phyloP scores from a whole-genome alignment of 2,888 invertebrate genomes.

The Tanytarsus gracilentus region DNA sequence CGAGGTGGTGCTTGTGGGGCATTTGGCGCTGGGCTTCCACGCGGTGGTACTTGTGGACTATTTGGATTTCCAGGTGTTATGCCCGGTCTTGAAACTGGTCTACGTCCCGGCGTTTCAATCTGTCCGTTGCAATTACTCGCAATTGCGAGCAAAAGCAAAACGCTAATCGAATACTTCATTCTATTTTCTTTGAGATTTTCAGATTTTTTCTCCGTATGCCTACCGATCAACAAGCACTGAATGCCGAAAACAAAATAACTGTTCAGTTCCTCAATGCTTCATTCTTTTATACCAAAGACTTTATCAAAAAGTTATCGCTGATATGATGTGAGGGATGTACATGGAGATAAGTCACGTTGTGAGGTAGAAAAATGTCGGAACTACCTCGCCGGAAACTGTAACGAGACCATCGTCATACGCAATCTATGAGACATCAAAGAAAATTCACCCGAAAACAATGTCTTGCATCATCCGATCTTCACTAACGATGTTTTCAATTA shows the following conservation, averaged over 20 bases:
- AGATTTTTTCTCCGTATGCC: neutral
- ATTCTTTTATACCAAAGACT: neutral
- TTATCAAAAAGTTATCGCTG: no score
- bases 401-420: no score
- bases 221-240: neutral
- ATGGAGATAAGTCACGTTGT: no score
- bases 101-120: neutral
- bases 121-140: neutral
- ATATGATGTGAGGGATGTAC: no score
- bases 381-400: no score
- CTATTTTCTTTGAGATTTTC: neutral
- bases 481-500: constrained; percentile 12
- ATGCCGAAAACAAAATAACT: constrained; percentile 1
- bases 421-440: neutral
- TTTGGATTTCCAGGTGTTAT: neutral
- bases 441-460: neutral
- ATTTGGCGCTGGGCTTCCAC: neutral
- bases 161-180: neutral
- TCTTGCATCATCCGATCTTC: neutral
- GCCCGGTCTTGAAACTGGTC: no score
- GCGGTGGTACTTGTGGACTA: neutral
- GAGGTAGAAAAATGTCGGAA: no score
- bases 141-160: neutral
- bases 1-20: neutral
- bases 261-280: neutral